Evolutionary conservation across 2,888 invertebrate species (phyloP).

Genomic region (Rhagophthalmus giganteus): DNA sequence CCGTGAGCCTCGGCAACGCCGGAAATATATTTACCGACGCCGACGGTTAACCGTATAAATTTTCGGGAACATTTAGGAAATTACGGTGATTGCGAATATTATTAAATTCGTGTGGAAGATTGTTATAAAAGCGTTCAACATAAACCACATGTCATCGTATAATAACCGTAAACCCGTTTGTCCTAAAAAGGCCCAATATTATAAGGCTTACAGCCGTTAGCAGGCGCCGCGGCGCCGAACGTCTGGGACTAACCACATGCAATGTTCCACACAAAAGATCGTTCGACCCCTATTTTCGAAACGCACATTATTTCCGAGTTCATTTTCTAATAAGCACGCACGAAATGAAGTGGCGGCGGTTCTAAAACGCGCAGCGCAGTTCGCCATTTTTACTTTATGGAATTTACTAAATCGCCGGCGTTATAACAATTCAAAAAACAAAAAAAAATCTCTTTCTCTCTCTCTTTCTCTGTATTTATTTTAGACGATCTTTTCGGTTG

Average conservation of each 20-base stretch:
- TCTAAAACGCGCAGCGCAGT: neutral
- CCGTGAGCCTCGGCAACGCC: too few relatives aligned
- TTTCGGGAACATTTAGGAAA: constrained; percentile 1
- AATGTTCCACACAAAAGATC: constrained; percentile 35
- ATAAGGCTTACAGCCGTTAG: constrained; percentile 30
- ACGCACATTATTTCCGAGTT: constrained; percentile 10
- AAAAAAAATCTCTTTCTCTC: too few relatives aligned
- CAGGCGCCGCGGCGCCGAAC: constrained; percentile 40
- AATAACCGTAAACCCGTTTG: constrained; percentile 36
- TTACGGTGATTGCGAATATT: constrained; percentile 8
- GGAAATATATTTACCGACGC: neutral
- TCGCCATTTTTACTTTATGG: too few relatives aligned
- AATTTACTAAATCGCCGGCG: too few relatives aligned
- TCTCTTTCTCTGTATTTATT: too few relatives aligned
- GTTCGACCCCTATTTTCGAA: constrained; percentile 26
- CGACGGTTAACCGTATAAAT: too few relatives aligned
- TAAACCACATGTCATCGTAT: constrained; percentile 28
- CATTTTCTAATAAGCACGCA: constrained; percentile 8
- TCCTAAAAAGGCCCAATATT: constrained; percentile 34
- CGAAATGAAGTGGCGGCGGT: constrained; percentile 4
- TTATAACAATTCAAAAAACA: too few relatives aligned
- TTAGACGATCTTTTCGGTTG: too few relatives aligned
- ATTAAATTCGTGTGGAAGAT: constrained; percentile 8
- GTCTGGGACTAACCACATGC: constrained; percentile 40
- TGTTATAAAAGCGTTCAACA: constrained; percentile 10